These are phyloP conservation scores for Pocillopora damicornis DNA, from an alignment of 64 coral and sea anemone genomes.

Conservation along the genomic window DNA sequence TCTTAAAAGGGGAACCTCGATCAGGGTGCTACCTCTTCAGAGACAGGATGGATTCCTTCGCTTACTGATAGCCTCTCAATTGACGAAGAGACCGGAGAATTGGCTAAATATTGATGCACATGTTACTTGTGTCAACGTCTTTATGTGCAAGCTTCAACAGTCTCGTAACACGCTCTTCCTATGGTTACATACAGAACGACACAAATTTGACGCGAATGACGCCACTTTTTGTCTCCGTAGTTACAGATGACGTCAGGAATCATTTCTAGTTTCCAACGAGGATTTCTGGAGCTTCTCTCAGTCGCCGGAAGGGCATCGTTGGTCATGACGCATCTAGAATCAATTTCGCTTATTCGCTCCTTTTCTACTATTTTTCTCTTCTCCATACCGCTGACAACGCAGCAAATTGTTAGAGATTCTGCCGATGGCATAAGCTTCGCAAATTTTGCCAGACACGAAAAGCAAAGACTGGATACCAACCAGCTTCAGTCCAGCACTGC, in stretches of 20 bases:
- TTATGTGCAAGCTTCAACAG: no score
- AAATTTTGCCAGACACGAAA: not conserved
- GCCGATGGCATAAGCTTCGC: not conserved
- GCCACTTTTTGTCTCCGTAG: not conserved
- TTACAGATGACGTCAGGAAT: not conserved
- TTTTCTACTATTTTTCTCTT: not conserved
- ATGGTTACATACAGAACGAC: no score
- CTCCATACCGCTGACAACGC: not conserved
- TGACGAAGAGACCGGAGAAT: no score
- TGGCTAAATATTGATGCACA: no score
- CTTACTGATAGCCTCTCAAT: no score
- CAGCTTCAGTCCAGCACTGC: not conserved
- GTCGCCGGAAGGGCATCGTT: not conserved
- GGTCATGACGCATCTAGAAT: not conserved
- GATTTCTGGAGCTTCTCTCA: not conserved
- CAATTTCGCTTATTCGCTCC: not conserved
- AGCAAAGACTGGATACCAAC: not conserved
- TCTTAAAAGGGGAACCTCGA: no score
- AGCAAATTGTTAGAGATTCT: not conserved
- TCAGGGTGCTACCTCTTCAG: no score
- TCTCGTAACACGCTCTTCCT: no score
- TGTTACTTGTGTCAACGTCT: no score
- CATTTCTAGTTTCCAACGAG: not conserved
- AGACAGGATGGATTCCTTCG: no score
- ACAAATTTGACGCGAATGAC: no score